Evolutionary conservation across 2,113 vertebrate genomes (phyloP).

Genomic region (Seriola aureovittata): DNA sequence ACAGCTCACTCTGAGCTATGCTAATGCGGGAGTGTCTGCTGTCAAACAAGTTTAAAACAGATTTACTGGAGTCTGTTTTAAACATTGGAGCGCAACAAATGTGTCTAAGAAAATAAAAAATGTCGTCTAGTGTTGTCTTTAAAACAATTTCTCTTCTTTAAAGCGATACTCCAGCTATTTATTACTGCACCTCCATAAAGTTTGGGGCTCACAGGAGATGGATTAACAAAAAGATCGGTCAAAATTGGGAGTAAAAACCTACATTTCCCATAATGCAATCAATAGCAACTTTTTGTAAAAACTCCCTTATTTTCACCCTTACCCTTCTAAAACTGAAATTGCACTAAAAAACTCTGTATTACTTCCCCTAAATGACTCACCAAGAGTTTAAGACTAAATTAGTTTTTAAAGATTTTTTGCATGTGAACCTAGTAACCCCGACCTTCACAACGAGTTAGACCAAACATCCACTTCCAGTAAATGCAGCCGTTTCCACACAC

Average conservation of each 20-base stretch:
- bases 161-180: neutral
- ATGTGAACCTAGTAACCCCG: slow-evolving; percentile 5
- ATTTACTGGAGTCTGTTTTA: neutral
- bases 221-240: neutral
- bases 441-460: neutral
- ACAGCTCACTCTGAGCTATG: neutral
- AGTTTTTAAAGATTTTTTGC: neutral
- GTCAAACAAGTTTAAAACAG: slow-evolving; percentile 16
- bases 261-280: neutral
- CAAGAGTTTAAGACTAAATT: neutral
- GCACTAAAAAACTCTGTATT: neutral
- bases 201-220: neutral
- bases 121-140: neutral
- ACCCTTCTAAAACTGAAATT: no score
- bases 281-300: neutral
- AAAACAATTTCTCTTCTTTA: neutral
- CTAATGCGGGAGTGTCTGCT: slow-evolving; percentile 2
- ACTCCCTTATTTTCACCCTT: neutral
- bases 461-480: slow-evolving; percentile 19
- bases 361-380: neutral
- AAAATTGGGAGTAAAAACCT: neutral
- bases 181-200: neutral
- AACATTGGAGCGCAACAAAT: neutral
- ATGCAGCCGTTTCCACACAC: slow-evolving; percentile 31
- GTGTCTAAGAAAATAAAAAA: neutral